Conservation (phyloP, 2,113 vertebrate genomes). For the Agapornis roseicollis region DNA sequence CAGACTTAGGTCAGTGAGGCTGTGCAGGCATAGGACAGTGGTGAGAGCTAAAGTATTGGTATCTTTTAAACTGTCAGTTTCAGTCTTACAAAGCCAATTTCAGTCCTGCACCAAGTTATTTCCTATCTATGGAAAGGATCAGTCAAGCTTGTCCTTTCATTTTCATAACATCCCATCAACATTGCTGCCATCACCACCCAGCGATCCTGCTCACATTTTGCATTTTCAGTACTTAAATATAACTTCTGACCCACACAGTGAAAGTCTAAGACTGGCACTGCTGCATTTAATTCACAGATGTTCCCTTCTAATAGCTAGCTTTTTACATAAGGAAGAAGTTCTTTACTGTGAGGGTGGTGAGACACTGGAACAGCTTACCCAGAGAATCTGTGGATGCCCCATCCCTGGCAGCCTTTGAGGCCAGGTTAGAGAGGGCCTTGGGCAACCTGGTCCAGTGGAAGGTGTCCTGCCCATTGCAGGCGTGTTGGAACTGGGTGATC, state of each 20-base stretch:
- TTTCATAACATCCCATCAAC: neutral
- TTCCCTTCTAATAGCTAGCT: neutral
- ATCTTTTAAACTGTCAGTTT: slow-evolving; percentile 50
- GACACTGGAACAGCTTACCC: neutral
- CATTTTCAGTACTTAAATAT: neutral
- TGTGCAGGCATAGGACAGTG: neutral
- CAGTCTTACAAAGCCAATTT: neutral
- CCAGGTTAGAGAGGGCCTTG: neutral
- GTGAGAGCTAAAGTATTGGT: neutral
- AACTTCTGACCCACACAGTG: neutral
- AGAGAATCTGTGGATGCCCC: neutral
- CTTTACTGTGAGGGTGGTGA: neutral
- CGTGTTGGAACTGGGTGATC: neutral
- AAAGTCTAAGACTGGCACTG: neutral
- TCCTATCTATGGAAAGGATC: slow-evolving; percentile 55
- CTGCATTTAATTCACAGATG: neutral
- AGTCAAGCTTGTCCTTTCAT: slow-evolving; percentile 31
- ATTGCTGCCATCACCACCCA: fast-evolving
- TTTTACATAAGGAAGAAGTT: neutral
- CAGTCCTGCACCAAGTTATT: slow-evolving; percentile 1
- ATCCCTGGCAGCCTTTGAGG: neutral
- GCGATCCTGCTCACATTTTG: neutral
- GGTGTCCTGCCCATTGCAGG: neutral
- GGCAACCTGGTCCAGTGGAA: neutral
- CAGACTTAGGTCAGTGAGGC: neutral